These are phyloP conservation scores for Oscheius sp. DNA, from an alignment of 2,888 invertebrate species.

Conservation along the genomic window DNA sequence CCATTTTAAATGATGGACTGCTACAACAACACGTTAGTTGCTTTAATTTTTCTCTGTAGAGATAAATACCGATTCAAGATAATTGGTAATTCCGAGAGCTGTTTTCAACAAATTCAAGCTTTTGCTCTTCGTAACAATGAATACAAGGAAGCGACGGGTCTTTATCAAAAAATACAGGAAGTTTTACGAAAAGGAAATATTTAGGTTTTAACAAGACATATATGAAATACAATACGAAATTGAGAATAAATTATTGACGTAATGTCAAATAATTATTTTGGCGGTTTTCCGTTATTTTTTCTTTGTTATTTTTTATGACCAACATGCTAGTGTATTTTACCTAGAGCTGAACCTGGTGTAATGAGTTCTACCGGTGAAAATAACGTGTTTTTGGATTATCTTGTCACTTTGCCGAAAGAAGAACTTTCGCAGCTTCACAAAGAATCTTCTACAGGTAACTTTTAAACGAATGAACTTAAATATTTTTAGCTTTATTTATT, in stretches of 20 bases:
- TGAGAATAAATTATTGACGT: neutral
- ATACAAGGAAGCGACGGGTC: conserved; percentile 23
- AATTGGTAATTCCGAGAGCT: neutral
- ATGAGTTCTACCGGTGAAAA: conserved; percentile 1
- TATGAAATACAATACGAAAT: neutral
- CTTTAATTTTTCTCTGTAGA: neutral
- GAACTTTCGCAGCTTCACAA: conserved; percentile 48
- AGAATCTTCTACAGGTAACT: conserved; percentile 51
- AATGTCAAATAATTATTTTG: neutral
- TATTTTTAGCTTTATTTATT: conserved; percentile 54
- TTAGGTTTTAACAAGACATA: conserved; percentile 1
- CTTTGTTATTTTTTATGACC: neutral
- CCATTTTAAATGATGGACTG: conserved; percentile 14
- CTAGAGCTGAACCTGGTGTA: neutral
- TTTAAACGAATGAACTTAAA: neutral
- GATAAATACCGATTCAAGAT: neutral
- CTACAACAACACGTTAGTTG: neutral
- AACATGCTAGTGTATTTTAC: neutral
- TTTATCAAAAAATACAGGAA: conserved; percentile 27
- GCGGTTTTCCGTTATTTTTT: neutral
- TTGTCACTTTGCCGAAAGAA: conserved; percentile 46
- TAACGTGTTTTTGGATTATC: conserved; percentile 61
- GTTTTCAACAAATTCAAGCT: conserved; percentile 5
- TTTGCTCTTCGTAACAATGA: conserved; percentile 24
- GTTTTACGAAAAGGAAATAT: neutral